Conservation (phyloP, 2,797 vertebrate genomes). For the Paguma larvata region DNA sequence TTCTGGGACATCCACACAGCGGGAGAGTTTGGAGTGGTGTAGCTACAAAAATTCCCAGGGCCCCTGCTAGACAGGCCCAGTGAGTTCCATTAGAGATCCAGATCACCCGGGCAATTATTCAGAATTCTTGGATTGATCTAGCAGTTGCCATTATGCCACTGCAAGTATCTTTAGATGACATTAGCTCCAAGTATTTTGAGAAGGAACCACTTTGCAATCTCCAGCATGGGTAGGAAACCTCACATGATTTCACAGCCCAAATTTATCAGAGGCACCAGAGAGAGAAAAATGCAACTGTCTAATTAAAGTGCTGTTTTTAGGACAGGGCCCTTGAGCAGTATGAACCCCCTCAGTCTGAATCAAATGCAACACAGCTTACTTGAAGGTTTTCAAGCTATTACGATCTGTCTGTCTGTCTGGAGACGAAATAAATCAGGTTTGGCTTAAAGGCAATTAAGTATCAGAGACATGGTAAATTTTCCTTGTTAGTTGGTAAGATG, state of each 20-base stretch:
- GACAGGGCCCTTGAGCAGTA: slow-evolving; percentile 26
- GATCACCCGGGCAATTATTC: neutral
- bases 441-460: neutral
- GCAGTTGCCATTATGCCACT: neutral
- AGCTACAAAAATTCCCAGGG: neutral
- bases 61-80: neutral
- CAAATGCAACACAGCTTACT: neutral
- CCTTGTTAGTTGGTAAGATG: neutral
- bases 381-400: neutral
- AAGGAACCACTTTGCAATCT: neutral
- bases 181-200: neutral
- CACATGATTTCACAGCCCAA: slow-evolving; percentile 1
- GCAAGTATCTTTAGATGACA: neutral
- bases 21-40: neutral
- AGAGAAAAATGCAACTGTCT: neutral
- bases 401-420: neutral
- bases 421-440: slow-evolving; percentile 50
- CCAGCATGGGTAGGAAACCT: neutral
- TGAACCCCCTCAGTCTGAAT: neutral
- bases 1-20: neutral
- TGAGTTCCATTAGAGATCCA: neutral
- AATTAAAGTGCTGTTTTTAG: slow-evolving; percentile 72
- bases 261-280: slow-evolving; percentile 39
- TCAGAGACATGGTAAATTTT: neutral
- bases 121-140: neutral